Conservation (phyloP, 2,888 invertebrate genomes). For the Abrostola triplasia region DNA sequence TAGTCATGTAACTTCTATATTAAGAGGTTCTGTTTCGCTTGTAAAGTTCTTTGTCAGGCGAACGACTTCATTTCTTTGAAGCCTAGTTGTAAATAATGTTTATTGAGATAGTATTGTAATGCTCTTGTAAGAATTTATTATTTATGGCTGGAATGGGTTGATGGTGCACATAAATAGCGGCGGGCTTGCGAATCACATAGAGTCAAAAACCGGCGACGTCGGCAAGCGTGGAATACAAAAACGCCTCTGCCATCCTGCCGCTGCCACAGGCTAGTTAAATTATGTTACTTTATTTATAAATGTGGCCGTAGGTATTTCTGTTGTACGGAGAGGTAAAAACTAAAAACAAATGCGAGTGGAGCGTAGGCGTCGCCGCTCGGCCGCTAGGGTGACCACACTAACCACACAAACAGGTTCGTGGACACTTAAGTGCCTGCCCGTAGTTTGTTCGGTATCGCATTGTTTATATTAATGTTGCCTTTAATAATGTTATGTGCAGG, state of each 20-base stretch:
- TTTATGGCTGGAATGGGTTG: not conserved
- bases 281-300: conserved; percentile 40
- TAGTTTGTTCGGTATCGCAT: conserved; percentile 20
- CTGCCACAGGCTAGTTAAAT: conserved; percentile 6
- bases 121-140: no score
- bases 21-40: not conserved
- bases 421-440: conserved; percentile 41
- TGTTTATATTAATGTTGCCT: conserved; percentile 48
- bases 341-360: conserved; percentile 57
- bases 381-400: conserved; percentile 37
- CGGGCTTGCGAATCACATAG: not conserved
- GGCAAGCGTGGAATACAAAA: not conserved
- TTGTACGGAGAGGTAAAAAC: conserved; percentile 50
- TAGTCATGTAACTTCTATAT: not conserved
- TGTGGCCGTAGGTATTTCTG: conserved; percentile 21
- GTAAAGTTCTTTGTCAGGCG: not conserved
- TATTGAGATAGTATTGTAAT: no score
- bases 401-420: conserved; percentile 50
- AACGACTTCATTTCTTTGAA: not conserved
- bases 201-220: not conserved
- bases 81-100: no score
- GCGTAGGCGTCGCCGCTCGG: conserved; percentile 59
- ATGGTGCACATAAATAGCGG: not conserved
- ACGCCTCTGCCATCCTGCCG: conserved; percentile 6
- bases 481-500: conserved; percentile 31